Percentiles rank a stretch among this genome's conserved stretches.
Evolutionary conservation across 2,888 invertebrate genomes (phyloP).

Genomic region (Drosophila nr. perissopoda): DNA sequence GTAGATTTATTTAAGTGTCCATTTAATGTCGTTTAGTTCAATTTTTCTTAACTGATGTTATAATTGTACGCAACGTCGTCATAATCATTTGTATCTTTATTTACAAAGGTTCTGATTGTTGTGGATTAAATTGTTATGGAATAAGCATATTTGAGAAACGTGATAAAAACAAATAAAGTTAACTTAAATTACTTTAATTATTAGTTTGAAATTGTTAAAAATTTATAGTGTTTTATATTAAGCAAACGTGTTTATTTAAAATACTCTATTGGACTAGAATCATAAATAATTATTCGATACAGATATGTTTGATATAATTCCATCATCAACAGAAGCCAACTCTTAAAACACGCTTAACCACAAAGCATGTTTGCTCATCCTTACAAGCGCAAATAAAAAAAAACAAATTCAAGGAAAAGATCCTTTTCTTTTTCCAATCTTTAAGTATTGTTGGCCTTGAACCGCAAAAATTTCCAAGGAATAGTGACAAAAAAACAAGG

Average conservation of each 20-base stretch:
- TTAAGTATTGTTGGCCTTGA: background rate
- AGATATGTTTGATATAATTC: background rate
- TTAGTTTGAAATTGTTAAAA: background rate
- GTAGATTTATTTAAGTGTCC: background rate
- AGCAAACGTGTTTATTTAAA: background rate
- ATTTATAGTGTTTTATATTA: background rate
- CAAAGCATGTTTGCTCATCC: background rate
- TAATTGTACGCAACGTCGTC: background rate
- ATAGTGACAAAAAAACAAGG: slow-evolving; percentile 29
- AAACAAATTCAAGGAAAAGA: background rate
- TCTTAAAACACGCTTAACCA: background rate
- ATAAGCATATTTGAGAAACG: background rate
- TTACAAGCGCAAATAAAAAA: background rate
- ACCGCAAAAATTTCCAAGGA: slow-evolving; percentile 44
- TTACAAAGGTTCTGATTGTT: background rate
- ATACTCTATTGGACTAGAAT: background rate
- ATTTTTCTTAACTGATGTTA: background rate
- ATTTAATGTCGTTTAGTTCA: background rate
- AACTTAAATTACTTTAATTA: background rate
- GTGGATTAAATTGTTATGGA: background rate
- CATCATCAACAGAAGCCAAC: background rate
- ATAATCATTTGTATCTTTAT: background rate
- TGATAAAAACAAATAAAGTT: background rate
- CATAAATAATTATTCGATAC: background rate
- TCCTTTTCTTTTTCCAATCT: slow-evolving; percentile 5